phyloP scores from a whole-genome alignment of 2,888 invertebrate species.

The Xestia rhomboidea region DNA sequence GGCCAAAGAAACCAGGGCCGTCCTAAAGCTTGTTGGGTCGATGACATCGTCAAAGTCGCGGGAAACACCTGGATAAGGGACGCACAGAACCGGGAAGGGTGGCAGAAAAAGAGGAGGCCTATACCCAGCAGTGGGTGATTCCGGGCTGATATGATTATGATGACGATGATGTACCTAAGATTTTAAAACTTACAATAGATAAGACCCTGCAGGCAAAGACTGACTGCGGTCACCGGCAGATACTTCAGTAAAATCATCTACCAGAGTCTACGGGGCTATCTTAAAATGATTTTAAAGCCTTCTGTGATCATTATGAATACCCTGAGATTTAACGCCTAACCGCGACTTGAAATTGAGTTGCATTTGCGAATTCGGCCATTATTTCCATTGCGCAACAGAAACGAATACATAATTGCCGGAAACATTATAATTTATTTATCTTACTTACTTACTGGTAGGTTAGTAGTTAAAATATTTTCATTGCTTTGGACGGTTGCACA shows the following conservation, averaged over 20 bases:
- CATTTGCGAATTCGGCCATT: neutral
- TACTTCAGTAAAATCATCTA: neutral
- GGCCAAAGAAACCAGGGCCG: too few relatives aligned
- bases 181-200: neutral
- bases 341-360: neutral
- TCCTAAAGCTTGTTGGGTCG: too few relatives aligned
- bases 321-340: neutral
- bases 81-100: too few relatives aligned
- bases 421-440: neutral
- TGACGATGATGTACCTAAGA: too few relatives aligned
- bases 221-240: neutral
- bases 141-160: too few relatives aligned
- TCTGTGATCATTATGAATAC: neutral
- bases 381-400: neutral
- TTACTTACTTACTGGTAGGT: too few relatives aligned
- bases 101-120: too few relatives aligned
- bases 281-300: neutral
- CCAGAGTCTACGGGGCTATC: neutral
- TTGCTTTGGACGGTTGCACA: conserved; percentile 11
- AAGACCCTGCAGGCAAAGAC: neutral
- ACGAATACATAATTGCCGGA: conserved; percentile 8
- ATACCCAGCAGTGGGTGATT: too few relatives aligned
- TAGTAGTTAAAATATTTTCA: conserved; percentile 19
- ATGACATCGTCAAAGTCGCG: too few relatives aligned
- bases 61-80: too few relatives aligned